Evolutionary conservation across 2,113 vertebrate species (phyloP), one percentile per base, ranked within the genome.

Genomic region (Mastomys coucha): DNA sequence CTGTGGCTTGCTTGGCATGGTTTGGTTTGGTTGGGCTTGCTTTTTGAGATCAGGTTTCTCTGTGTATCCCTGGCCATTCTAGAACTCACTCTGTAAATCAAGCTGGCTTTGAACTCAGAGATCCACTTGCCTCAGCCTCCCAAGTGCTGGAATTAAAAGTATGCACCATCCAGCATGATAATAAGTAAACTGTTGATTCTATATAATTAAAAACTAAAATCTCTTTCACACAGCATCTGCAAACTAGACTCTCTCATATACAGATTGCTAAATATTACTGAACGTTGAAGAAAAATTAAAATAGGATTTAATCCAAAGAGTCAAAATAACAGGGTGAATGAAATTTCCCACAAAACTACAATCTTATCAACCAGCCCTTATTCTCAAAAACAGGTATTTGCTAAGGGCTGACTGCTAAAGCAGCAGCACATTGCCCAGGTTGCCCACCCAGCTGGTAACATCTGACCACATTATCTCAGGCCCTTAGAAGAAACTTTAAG

Each of bases 171-270:
- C 36, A 73, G n/a, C 36, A 73, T 6, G 5, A 63, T 42, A 84
- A 13, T 31, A 10, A 42, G 24, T 63, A 84, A 84, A 84, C 56
- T 84, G 33, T 58, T 84, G 39, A 17, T 42, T 63, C n/a, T 42
- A 84, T 24, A 63, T 49, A 89, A 73, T 42, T 16, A 58, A 51
- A 78, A 94, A 65, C n/a, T 39, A 22, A 91, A 93, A 78, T 78
- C 5, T 28, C 45, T 22, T 95, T 75, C 53, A 45, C 14, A 69
- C 33, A 70, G 70, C 63, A 39, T 93, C 78, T 92, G 33, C 45
- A 89, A 93, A 36, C 1, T 7, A 63, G 51, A 51, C 31, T 69
- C 85, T 42, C 73, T 45, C 24, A 88, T 22, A 84, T 20, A 36
- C 2, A 63, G 75, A 69, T 39, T 60, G 2, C 9, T 16, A 88